These are phyloP conservation scores for Papilio xuthus DNA, from an alignment of 1,140 invertebrate genomes.

Conservation along the genomic window DNA sequence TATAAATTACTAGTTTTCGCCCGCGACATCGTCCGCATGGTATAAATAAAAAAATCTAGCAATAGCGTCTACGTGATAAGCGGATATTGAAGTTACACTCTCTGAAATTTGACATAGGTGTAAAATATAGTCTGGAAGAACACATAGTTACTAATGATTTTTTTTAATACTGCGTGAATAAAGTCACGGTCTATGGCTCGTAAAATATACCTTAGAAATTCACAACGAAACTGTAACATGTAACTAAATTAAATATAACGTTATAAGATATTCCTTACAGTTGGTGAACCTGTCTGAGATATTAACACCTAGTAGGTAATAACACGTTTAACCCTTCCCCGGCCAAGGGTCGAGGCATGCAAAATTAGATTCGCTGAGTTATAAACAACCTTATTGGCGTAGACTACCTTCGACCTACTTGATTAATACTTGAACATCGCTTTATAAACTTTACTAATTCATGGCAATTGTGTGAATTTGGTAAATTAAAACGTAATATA, in stretches of 20 bases:
- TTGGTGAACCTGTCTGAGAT: conserved; percentile 47
- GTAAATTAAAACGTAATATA: not conserved
- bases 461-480: not conserved
- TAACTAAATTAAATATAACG: conserved; percentile 22
- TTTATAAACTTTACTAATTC: conserved; percentile 29
- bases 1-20: not conserved
- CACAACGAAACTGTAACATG: not conserved
- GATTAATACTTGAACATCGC: conserved; percentile 60
- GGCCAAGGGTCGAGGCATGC: conserved; percentile 52
- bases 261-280: conserved; percentile 25
- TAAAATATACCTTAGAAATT: too few species aligned
- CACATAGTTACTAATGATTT: too few species aligned
- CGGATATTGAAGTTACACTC: too few species aligned
- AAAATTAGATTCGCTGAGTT: conserved; percentile 75
- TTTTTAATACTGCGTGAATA: too few species aligned
- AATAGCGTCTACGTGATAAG: too few species aligned
- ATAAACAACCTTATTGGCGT: conserved; percentile 71
- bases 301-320: conserved; percentile 59
- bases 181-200: too few species aligned
- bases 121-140: too few species aligned
- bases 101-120: too few species aligned
- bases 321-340: conserved; percentile 65
- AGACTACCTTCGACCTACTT: conserved; percentile 58
- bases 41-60: too few species aligned
- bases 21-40: too few species aligned